Conservation (phyloP, 2,797 vertebrate genomes). For the Antennarius maculatus region DNA sequence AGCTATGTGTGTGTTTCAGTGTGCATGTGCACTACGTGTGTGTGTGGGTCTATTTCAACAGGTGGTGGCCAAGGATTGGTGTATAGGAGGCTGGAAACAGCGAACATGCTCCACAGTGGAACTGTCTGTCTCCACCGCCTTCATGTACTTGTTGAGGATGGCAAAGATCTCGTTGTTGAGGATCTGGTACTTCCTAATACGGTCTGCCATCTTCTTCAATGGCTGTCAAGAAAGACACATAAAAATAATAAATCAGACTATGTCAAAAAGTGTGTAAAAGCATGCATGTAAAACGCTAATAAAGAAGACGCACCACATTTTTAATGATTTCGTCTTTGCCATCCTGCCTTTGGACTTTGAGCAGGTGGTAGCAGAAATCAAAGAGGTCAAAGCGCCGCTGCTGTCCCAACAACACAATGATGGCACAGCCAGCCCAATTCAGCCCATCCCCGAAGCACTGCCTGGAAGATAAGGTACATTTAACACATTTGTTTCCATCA, state of each 20-base stretch:
- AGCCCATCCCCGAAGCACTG: constrained; percentile 98
- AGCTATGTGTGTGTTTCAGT: constrained; percentile 39
- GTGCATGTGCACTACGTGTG: constrained; percentile 33
- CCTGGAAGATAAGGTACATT: constrained; percentile 66
- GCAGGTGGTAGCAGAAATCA: constrained; percentile 97
- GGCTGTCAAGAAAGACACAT: constrained; percentile 79
- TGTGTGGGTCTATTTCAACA: constrained; percentile 82
- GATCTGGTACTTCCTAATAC: constrained; percentile 99
- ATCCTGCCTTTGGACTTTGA: constrained; percentile 97
- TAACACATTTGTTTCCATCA: constrained; percentile 3
- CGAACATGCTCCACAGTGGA: constrained; percentile 98
- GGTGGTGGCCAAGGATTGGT: constrained; percentile 97
- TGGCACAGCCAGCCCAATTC: constrained; percentile 98
- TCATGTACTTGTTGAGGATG: constrained; percentile 99
- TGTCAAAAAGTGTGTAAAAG: neutral
- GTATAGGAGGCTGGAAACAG: constrained; percentile 98
- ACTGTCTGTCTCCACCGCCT: constrained; percentile 98
- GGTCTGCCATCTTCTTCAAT: constrained; percentile 99
- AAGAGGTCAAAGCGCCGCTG: constrained; percentile 98
- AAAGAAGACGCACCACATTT: constrained; percentile 88
- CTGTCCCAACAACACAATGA: constrained; percentile 95
- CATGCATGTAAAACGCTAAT: neutral
- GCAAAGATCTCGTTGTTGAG: constrained; percentile 99
- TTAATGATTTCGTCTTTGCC: constrained; percentile 99
- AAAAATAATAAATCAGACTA: neutral